Base-by-base conservation (phyloP, 2,113 vertebrate species). In the Odocoileus virginianus region DNA sequence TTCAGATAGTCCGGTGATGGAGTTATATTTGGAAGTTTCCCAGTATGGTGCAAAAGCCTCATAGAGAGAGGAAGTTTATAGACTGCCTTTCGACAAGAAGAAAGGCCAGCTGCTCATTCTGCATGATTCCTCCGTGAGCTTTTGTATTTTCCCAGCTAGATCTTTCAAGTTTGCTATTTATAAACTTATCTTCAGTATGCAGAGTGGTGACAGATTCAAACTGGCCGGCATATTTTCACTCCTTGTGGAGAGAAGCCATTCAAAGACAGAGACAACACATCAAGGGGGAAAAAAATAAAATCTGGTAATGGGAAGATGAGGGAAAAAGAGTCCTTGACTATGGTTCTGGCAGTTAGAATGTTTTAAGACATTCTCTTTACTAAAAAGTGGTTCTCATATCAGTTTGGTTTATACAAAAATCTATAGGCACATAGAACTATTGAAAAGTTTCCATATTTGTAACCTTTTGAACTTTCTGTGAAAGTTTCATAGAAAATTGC, bases 11-110 rank as follows among this genome's bases (percentile, higher is more conserved):
- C 97, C 92, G 91, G 58, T 87, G 97, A 95, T 95, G 95, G 85
- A 92, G 92, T 85, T 98, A 98, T 98, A 98, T 98, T 97, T 98
- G 91, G 88, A 98, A 98, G 95, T 94, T 98, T 96, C 98, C 94
- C 93, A 96, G 90, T 50, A 14, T 97, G 98, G 92, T 97, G 92
- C 94, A 95, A 95, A 97, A 89, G 86, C 57, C 71, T 95, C 98
- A 96, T 7, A 52, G 94, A 96, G 97, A 96, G 74, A 96, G 81
- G 23, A 97, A 95, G 92, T 95, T 93, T 96, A 97, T 97, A 96
- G 98, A 97, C 96, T 89, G 50, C 79, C 96, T 10, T 84, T 71
- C 82, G 86, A 54, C 60, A 94, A 95, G 79, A 95, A 94, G 81
- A 96, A 94, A 67, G 36, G 36, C 89, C 97, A 97, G 93, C 93